Evolutionary conservation across 2,113 vertebrate genomes (phyloP).

Genomic region (Notechis scutatus): DNA sequence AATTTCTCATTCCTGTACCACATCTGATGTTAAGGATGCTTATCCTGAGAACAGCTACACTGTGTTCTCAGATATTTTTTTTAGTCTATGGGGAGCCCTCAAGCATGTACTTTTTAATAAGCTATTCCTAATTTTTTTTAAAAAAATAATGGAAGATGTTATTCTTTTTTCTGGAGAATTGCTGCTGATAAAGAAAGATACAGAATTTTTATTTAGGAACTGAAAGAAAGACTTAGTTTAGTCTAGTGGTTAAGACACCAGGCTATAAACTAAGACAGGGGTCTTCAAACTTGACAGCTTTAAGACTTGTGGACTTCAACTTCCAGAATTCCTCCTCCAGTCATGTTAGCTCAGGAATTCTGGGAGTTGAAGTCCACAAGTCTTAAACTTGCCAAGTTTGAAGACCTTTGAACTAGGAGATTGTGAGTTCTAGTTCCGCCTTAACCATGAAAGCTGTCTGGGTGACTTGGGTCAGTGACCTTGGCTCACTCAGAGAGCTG

Average conservation of each 20-base stretch:
- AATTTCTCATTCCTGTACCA: background rate
- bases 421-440: background rate
- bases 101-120: background rate
- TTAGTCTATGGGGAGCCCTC: background rate
- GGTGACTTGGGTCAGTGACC: background rate
- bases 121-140: background rate
- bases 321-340: too few relatives aligned
- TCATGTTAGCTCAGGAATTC: too few relatives aligned
- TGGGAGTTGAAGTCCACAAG: too few relatives aligned
- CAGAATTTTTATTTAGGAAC: background rate
- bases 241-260: background rate
- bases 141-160: background rate
- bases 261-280: background rate
- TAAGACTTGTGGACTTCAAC: too few relatives aligned
- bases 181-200: background rate
- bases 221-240: background rate
- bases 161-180: background rate
- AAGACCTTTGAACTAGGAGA: background rate
- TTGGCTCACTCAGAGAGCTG: background rate
- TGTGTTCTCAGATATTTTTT: background rate
- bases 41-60: background rate
- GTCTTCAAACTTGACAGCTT: too few relatives aligned
- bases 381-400: too few relatives aligned
- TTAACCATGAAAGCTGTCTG: background rate
- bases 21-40: too few relatives aligned